These are phyloP conservation scores for Petroica traversi DNA, from an alignment of 2,113 vertebrate species.

Conservation along the genomic window DNA sequence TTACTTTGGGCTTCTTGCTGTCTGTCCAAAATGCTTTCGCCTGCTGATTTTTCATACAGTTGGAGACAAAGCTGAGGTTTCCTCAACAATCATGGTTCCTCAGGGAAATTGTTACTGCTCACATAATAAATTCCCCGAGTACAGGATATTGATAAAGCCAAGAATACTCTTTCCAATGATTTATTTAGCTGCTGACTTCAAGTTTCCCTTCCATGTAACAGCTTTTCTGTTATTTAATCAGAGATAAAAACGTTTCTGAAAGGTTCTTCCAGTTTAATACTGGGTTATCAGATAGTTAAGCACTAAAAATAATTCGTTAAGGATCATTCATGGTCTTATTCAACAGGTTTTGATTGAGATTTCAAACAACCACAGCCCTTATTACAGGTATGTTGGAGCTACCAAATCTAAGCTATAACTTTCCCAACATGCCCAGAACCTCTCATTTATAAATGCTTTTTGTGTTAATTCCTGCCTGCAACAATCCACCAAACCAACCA, in stretches of 20 bases:
- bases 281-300: background rate
- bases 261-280: slow-evolving; percentile 43
- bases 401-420: background rate
- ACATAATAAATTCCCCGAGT: background rate
- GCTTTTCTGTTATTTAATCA: background rate
- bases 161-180: background rate
- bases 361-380: slow-evolving; percentile 7
- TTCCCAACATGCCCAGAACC: background rate
- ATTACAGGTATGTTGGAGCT: background rate
- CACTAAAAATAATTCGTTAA: slow-evolving; percentile 54
- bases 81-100: background rate
- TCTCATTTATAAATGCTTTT: background rate
- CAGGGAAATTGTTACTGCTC: slow-evolving; percentile 9
- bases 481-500: background rate
- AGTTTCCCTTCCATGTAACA: background rate
- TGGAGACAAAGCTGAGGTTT: background rate
- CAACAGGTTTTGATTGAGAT: slow-evolving; percentile 15
- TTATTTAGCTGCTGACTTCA: slow-evolving; percentile 26
- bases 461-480: background rate
- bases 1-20: background rate
- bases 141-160: background rate
- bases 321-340: slow-evolving; percentile 30
- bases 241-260: background rate
- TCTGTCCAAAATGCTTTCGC: background rate
- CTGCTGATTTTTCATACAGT: background rate